A percentile compares a stretch with the other conserved stretches of the same genome.
phyloP scores from a whole-genome alignment of 2,888 invertebrate genomes.

The Drosophila emarginata region DNA sequence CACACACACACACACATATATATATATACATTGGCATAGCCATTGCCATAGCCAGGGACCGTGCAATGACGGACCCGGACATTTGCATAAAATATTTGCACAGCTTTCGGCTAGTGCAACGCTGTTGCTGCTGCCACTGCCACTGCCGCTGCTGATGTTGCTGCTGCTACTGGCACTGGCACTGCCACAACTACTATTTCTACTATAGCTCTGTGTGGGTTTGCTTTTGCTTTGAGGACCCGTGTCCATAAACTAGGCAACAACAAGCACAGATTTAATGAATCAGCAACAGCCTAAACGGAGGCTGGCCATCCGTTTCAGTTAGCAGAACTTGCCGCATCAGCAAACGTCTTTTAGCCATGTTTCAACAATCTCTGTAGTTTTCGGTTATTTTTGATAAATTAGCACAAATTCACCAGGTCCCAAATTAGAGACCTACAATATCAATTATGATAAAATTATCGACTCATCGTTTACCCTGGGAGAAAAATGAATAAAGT shows the following conservation, averaged over 20 bases:
- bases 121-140: conserved; percentile 53
- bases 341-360: conserved; percentile 68
- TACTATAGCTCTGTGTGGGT: conserved; percentile 40
- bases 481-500: neutral
- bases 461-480: conserved; percentile 11
- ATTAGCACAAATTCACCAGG: conserved; percentile 55
- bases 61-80: conserved; percentile 68
- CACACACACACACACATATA: no score
- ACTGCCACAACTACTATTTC: conserved; percentile 31
- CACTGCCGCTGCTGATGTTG: conserved; percentile 43
- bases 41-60: conserved; percentile 60
- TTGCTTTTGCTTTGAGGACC: conserved; percentile 60
- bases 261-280: conserved; percentile 72
- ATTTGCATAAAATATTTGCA: conserved; percentile 81
- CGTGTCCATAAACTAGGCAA: conserved; percentile 73
- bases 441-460: neutral
- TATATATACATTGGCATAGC: conserved; percentile 25
- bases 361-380: conserved; percentile 53
- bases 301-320: conserved; percentile 4
- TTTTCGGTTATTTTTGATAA: conserved; percentile 63
- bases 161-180: conserved; percentile 50
- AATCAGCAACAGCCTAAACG: conserved; percentile 50
- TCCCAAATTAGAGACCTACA: conserved; percentile 38
- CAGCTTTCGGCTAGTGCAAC: conserved; percentile 74
- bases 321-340: conserved; percentile 63